These are phyloP conservation scores for Corbicula japonica DNA, from an alignment of 2,888 invertebrate species.

Conservation along the genomic window DNA sequence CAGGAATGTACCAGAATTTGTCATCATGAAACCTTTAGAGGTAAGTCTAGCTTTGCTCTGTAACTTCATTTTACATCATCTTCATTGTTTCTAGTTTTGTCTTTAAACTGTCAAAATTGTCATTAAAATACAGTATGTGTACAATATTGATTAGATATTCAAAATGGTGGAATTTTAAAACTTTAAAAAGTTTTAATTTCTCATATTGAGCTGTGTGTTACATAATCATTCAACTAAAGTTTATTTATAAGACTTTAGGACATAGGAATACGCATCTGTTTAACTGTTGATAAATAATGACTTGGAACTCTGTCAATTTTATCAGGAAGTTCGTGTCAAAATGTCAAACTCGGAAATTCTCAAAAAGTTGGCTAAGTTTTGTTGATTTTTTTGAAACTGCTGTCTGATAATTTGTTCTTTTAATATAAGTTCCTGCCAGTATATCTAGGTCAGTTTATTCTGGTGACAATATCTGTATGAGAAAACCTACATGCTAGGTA, in stretches of 20 bases:
- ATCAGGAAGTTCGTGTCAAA: slow-evolving; percentile 43
- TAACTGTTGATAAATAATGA: background rate
- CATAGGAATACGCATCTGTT: background rate
- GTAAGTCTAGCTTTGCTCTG: no score
- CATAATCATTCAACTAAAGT: background rate
- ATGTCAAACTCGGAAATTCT: slow-evolving; percentile 37
- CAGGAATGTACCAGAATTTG: slow-evolving; percentile 51
- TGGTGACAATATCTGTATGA: no score
- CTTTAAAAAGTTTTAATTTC: slow-evolving; percentile 30
- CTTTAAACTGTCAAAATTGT: slow-evolving; percentile 37
- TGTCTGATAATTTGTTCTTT: no score
- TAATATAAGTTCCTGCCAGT: no score
- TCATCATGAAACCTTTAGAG: slow-evolving; percentile 65
- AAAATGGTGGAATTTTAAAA: slow-evolving; percentile 62
- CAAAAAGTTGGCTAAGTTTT: slow-evolving; percentile 8
- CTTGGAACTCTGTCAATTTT: slow-evolving; percentile 40
- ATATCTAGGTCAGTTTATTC: no score
- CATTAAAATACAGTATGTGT: slow-evolving; percentile 17
- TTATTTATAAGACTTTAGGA: background rate
- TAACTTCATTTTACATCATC: no score
- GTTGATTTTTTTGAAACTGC: slow-evolving; percentile 6
- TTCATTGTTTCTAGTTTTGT: slow-evolving; percentile 4
- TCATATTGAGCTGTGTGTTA: background rate
- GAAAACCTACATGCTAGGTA: no score
- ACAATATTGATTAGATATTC: slow-evolving; percentile 53